Evolutionary conservation across 2,797 vertebrate species (phyloP), one percentile per base, ranked within the genome.

Genomic region (Diplodus puntazzo): DNA sequence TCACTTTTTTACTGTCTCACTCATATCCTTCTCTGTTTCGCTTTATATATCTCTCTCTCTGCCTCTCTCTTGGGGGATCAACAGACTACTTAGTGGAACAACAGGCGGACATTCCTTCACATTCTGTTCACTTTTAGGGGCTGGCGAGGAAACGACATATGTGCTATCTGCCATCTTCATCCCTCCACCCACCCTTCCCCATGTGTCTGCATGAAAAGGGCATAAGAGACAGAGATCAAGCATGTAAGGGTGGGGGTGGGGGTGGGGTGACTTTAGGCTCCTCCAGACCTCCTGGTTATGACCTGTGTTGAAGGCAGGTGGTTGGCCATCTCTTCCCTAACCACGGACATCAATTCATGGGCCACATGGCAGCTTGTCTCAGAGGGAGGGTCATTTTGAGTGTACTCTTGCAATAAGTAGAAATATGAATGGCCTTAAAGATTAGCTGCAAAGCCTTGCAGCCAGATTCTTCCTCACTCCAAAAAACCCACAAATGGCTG

Each of bases 221-320:
- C 42, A 71, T 17, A 39, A 58, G 50, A 64, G 68, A 73, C 60
- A 17, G 30, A 50, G 12, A 67, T 42, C 5, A 17, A 69, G 53
- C 63, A 42, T 80, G 34, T 27, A 17, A 23, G 23, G 18, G 46
- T 34, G 48, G 54, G n/a, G 7, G 25, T 34, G 30, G 6, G 27
- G 34, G 30, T n/a, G 48, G 57, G 23, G 43, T 46, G 57, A 58
- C 53, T 71, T 66, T 61, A 27, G 57, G 73, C 71, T 85, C 45
- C 42, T 80, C 58, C 58, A 79, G 67, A 86, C 64, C 75, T 79
- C 69, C 75, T 84, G 78, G 30, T 87, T 64, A 54, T 69, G 80
- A 80, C 83, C 79, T 87, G 86, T 91, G 68, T 77, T 79, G 20
- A 53, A 60, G 80, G 73, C 89, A 88, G 86, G 88, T 90, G 89